Conservation (phyloP, 2,113 vertebrate genomes). For the Burhinus bistriatus region DNA sequence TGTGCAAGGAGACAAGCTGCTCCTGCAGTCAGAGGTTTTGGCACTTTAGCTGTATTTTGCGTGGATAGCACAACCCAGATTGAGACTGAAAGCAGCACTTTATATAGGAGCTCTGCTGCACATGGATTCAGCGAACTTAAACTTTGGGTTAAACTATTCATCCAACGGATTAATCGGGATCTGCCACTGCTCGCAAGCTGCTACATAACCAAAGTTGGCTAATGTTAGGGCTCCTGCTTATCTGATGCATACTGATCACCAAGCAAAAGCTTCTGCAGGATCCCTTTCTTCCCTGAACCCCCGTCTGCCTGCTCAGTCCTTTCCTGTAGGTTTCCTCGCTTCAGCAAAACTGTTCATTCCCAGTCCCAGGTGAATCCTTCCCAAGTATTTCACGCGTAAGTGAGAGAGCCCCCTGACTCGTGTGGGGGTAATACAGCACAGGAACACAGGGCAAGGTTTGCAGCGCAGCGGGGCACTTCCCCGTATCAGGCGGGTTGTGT, state of each 20-base stretch:
- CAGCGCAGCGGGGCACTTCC: slow-evolving; percentile 42
- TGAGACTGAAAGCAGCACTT: not conserved
- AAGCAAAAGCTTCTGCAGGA: not conserved
- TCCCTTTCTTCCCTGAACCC: not conserved
- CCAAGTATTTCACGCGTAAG: not conserved
- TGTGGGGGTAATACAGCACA: not conserved
- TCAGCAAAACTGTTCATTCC: not conserved
- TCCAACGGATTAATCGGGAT: not conserved
- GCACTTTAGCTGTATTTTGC: not conserved
- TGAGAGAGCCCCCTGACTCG: slow-evolving; percentile 28
- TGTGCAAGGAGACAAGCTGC: not conserved
- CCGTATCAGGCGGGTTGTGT: slow-evolving; percentile 23
- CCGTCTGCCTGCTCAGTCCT: not conserved
- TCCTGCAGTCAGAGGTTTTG: not conserved
- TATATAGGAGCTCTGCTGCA: not conserved
- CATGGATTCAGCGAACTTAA: not conserved
- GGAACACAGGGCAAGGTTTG: slow-evolving; percentile 24
- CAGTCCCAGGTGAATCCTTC: not conserved
- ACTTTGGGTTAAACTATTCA: not conserved
- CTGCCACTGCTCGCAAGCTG: not conserved
- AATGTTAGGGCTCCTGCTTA: not conserved
- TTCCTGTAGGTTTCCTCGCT: not conserved
- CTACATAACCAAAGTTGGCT: not conserved
- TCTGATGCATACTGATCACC: not conserved
- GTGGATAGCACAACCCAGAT: rapidly evolving